phyloP scores from a whole-genome alignment of 2,113 vertebrate species.

The Callipepla squamata region DNA sequence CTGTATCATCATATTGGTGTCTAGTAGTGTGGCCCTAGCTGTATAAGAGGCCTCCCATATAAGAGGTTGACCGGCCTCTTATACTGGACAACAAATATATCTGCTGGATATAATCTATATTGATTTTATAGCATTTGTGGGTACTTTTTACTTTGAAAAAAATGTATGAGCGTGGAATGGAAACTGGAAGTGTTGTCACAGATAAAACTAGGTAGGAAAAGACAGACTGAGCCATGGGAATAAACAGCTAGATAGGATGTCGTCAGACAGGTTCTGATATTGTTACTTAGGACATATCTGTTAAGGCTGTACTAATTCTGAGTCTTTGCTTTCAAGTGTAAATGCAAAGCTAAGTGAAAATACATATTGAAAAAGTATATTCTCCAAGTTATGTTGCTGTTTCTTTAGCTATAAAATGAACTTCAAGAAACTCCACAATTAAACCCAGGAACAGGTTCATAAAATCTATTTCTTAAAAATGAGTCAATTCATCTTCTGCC shows the following conservation, averaged over 20 bases:
- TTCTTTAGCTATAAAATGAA: background rate
- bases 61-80: too few relatives aligned
- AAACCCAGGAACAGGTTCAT: background rate
- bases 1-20: too few relatives aligned
- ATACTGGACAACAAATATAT: too few relatives aligned
- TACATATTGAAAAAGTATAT: background rate
- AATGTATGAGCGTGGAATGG: background rate
- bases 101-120: background rate
- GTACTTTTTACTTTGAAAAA: background rate
- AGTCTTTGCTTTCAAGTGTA: background rate
- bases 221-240: background rate
- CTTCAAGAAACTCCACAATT: background rate
- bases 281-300: background rate
- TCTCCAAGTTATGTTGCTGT: background rate
- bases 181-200: background rate
- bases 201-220: background rate
- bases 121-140: background rate
- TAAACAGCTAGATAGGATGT: background rate
- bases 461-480: background rate
- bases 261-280: background rate
- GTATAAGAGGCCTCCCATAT: too few relatives aligned
- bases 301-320: background rate
- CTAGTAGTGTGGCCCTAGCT: too few relatives aligned
- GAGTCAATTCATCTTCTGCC: background rate
- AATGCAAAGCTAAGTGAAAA: background rate